Base-by-base conservation (phyloP, 1,140 invertebrate species). In the Leptinotarsa undecemlineata region DNA sequence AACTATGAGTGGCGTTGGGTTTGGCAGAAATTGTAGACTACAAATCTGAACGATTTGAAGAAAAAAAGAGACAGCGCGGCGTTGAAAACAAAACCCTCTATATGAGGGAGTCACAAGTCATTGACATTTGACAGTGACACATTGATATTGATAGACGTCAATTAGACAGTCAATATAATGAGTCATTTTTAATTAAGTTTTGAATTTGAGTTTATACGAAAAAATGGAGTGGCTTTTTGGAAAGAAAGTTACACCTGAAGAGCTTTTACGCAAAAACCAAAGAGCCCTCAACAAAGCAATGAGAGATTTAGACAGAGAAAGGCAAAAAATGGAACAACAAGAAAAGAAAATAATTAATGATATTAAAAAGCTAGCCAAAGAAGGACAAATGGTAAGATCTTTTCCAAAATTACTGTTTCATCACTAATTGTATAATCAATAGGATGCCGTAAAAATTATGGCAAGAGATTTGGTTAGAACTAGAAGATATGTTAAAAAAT, bases 381-480 rank as follows among this genome's bases (percentile, higher is more conserved):
- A 98, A 85, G 96, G 96, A 60, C 98, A 99, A 90, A 99, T 99
- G 98, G 96, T 97, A 87, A 85, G 73, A 11, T 33, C 3, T 68
- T 8, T 57, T 19, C 3, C 3, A 57, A 19, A 57, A 57, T 17
- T 5, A n/a, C n/a, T 57, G 3, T 57, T 57, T 57, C 8, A 14
- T 64, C 63, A 64, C 20, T 21, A 57, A 19, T 20, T 21, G 4
- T 11, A 60, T 47, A 47, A 51, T 42, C 33, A 42, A 42, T 82
- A 97, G 96, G 98, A 99, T 89, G 96, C 98, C 71, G 98, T 99
- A 0, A 99, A 99, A 90, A 98, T 99, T 78, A 99, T 99, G 98
- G 98, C 98, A 1, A 98, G 98, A 88, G 98, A 99, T 88, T 87
- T 99, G 74, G 98, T 99, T 1, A 89, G 98, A 80, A 99, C 98